Conservation (phyloP, 2,888 invertebrate species). For the Iphiclides podalirius region DNA sequence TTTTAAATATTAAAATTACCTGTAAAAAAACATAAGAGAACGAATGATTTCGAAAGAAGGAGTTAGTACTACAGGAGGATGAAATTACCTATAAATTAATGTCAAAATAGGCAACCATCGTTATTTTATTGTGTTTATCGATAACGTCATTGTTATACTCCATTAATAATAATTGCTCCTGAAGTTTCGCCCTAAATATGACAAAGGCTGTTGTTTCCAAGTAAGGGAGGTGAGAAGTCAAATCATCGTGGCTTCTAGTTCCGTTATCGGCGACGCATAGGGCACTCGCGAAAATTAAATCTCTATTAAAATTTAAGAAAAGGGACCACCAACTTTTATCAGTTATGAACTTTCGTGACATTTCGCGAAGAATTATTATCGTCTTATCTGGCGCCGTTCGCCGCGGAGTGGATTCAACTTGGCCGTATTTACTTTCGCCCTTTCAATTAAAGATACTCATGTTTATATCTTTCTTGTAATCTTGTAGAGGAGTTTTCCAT, state of each 20-base stretch:
- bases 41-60: too few relatives aligned
- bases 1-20: too few relatives aligned
- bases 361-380: conserved; percentile 76
- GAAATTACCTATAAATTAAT: too few relatives aligned
- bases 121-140: conserved; percentile 22
- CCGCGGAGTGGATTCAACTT: conserved; percentile 57
- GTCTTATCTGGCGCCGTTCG: conserved; percentile 65
- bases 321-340: conserved; percentile 73
- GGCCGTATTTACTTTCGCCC: conserved; percentile 53
- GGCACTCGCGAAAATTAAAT: conserved; percentile 70
- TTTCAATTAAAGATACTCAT: conserved; percentile 54
- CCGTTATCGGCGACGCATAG: conserved; percentile 49
- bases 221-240: conserved; percentile 28
- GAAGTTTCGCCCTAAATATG: conserved; percentile 21
- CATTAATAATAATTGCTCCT: conserved; percentile 24
- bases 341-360: conserved; percentile 77
- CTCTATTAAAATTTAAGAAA: conserved; percentile 76
- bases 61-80: too few relatives aligned
- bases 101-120: conserved; percentile 7
- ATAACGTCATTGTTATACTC: conserved; percentile 20
- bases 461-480: conserved; percentile 27
- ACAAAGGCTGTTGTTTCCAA: conserved; percentile 24
- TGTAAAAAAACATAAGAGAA: too few relatives aligned
- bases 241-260: conserved; percentile 38
- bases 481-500: conserved; percentile 20